These are phyloP conservation scores for Leptinotarsa lineolata DNA, from an alignment of 1,140 invertebrate species.

Conservation along the genomic window DNA sequence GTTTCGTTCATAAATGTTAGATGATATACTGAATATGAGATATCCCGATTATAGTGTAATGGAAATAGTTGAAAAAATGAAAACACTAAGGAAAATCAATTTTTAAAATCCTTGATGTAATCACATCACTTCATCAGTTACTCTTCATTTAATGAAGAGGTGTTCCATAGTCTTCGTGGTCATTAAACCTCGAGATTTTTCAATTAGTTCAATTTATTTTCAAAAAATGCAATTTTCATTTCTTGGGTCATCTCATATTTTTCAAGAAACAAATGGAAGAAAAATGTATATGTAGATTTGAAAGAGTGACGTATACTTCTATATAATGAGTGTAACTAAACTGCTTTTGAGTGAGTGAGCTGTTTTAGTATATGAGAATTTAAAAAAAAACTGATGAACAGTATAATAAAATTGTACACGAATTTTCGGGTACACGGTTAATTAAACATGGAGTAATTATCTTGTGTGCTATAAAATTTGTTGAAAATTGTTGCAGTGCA, in stretches of 20 bases:
- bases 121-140: no score
- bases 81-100: no score
- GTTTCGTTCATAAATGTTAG: not conserved
- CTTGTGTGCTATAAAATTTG: slow-evolving; percentile 26
- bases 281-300: not conserved
- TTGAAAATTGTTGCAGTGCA: slow-evolving; percentile 13
- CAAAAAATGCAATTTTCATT: no score
- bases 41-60: no score
- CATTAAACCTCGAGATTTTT: no score
- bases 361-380: slow-evolving; percentile 8
- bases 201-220: no score
- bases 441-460: slow-evolving; percentile 24
- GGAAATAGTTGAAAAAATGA: no score
- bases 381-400: slow-evolving; percentile 50
- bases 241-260: no score
- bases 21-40: no score
- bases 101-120: no score
- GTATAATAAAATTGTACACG: slow-evolving; percentile 48
- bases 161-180: no score
- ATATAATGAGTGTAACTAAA: not conserved
- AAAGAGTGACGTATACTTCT: not conserved
- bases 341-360: slow-evolving; percentile 30
- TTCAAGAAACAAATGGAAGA: not conserved
- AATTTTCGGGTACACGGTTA: slow-evolving; percentile 21
- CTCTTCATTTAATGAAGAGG: no score